phyloP scores from a whole-genome alignment of 35 echinoderm and acorn worm species.

The Hemicentrotus pulcherrimus region DNA sequence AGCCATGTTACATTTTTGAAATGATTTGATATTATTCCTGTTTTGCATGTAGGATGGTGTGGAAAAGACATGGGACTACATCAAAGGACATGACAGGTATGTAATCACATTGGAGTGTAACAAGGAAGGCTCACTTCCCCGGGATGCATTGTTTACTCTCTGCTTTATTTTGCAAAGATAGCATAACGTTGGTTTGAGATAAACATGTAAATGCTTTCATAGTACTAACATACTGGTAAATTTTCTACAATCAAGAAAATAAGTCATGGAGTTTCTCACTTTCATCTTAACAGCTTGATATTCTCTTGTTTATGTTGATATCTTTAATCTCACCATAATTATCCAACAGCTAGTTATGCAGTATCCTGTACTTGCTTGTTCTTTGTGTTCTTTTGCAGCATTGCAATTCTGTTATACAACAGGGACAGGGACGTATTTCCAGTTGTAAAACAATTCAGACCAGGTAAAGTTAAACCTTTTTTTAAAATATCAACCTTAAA shows the following conservation, averaged over 20 bases:
- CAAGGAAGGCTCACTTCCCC: not conserved
- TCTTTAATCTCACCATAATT: no score
- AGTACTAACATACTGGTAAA: not conserved
- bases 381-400: constrained; percentile 43
- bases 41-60: constrained; percentile 46
- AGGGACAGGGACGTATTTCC: constrained; percentile 67
- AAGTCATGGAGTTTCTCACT: no score
- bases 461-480: constrained; percentile 55
- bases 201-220: not conserved
- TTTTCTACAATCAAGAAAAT: not conserved
- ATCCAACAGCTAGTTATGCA: not conserved
- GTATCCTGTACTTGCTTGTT: not conserved
- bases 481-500: not conserved
- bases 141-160: not conserved
- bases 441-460: constrained; percentile 69
- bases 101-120: not conserved
- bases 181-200: not conserved
- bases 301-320: no score
- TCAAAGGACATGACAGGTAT: constrained; percentile 59
- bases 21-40: not conserved
- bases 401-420: constrained; percentile 72
- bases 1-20: not conserved
- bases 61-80: constrained; percentile 59
- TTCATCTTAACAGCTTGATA: not conserved
- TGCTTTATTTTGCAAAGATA: not conserved